Conservation (phyloP, 2,113 vertebrate species). For the Leptocoma aspasia region DNA sequence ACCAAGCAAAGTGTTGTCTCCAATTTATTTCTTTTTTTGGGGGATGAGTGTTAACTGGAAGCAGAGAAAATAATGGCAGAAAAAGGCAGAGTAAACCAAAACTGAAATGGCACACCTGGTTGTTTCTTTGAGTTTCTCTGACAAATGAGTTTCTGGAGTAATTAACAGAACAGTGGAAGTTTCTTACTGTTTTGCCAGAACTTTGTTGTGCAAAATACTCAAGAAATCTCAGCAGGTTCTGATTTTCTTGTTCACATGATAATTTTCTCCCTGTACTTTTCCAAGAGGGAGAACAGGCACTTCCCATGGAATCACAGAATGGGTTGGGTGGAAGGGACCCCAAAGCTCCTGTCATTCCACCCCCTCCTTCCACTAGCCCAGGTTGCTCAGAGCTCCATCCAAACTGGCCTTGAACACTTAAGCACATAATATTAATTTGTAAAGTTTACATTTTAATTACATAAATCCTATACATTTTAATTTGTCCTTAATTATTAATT, state of each 20-base stretch:
- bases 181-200: background rate
- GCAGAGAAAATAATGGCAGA: slow-evolving; percentile 17
- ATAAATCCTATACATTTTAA: background rate
- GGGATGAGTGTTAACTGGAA: slow-evolving; percentile 10
- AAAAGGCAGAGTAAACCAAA: slow-evolving; percentile 20
- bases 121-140: background rate
- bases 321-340: background rate
- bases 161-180: background rate
- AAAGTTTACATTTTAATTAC: slow-evolving; percentile 14
- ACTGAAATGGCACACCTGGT: background rate
- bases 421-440: background rate
- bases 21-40: background rate
- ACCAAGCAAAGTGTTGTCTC: background rate
- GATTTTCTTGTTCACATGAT: background rate
- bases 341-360: background rate
- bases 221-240: background rate
- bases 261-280: background rate
- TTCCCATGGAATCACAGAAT: background rate
- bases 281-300: background rate
- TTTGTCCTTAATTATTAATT: background rate
- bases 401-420: background rate
- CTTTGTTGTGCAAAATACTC: background rate
- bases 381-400: background rate
- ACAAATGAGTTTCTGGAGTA: background rate
- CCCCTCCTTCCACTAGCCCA: background rate